These are phyloP conservation scores for Zaprionus ghesquierei DNA, from an alignment of 1,140 invertebrate species.

Conservation along the genomic window DNA sequence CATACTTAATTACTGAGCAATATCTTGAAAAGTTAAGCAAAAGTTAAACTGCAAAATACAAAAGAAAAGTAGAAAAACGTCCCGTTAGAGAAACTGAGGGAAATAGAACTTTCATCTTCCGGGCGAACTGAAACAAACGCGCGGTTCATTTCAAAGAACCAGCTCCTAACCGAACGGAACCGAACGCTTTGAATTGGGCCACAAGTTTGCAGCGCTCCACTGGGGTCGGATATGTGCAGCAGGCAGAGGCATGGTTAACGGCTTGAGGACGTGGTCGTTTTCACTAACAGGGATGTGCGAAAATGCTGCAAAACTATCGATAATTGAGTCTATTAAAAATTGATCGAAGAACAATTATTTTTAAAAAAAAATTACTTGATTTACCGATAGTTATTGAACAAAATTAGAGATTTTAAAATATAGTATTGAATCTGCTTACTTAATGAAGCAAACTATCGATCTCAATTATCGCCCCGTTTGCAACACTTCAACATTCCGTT, in stretches of 20 bases:
- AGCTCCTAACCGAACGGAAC: not conserved
- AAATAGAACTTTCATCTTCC: not conserved
- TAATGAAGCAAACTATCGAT: not conserved
- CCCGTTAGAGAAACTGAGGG: not conserved
- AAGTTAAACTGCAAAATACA: not conserved
- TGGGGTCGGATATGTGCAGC: not conserved
- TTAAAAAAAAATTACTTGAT: too few relatives aligned
- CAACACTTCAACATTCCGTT: not conserved
- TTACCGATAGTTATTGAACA: too few relatives aligned
- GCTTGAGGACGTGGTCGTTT: not conserved
- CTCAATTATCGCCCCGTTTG: not conserved
- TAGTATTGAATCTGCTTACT: too few relatives aligned
- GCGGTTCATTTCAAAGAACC: constrained; percentile 38
- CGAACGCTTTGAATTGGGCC: constrained; percentile 43
- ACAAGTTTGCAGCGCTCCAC: constrained; percentile 35
- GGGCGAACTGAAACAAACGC: constrained; percentile 27
- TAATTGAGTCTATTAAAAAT: not conserved
- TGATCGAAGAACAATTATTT: too few relatives aligned
- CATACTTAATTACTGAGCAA: not conserved
- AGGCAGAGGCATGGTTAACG: not conserved
- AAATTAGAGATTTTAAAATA: too few relatives aligned
- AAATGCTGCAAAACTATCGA: not conserved
- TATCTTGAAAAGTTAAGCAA: not conserved
- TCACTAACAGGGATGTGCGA: not conserved
- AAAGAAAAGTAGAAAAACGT: not conserved